phyloP scores from a whole-genome alignment of 2,797 vertebrate species.

The Iguana delicatissima region DNA sequence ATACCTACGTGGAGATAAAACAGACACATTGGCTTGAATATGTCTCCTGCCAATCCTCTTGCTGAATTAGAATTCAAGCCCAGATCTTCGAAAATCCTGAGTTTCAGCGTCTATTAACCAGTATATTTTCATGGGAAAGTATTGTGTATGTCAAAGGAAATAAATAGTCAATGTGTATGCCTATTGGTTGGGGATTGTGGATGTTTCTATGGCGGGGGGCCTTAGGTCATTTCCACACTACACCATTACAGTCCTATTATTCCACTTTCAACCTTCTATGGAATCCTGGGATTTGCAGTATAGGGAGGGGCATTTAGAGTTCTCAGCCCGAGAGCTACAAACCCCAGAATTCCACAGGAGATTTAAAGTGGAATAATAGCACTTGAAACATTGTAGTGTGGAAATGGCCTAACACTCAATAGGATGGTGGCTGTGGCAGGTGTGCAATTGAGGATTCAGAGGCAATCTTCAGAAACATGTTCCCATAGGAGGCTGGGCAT shows the following conservation, averaged over 20 bases:
- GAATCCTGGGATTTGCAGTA: too few species aligned
- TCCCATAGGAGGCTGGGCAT: conserved; percentile 55
- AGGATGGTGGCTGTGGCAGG: background rate
- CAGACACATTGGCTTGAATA: background rate
- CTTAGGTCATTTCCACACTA: background rate
- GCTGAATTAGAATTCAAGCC: background rate
- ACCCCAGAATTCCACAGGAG: too few species aligned
- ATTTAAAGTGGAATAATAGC: too few species aligned
- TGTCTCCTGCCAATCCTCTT: background rate
- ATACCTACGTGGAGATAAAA: background rate
- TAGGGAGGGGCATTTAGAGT: too few species aligned
- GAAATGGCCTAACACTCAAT: too few species aligned
- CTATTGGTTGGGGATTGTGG: background rate
- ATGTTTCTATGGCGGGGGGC: too few species aligned
- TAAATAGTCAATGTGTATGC: background rate
- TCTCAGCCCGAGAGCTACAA: too few species aligned
- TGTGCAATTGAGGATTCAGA: background rate
- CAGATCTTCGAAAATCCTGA: background rate
- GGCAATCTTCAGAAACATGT: conserved; percentile 63
- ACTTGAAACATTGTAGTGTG: too few species aligned
- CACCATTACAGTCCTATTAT: too few species aligned
- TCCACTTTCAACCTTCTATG: too few species aligned
- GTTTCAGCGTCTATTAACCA: too few species aligned
- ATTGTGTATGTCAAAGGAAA: background rate
- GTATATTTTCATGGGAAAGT: too few species aligned